Evolutionary conservation across 2,113 vertebrate genomes (phyloP), one percentile per base, ranked within the genome.

Genomic region (Leptosomus discolor): DNA sequence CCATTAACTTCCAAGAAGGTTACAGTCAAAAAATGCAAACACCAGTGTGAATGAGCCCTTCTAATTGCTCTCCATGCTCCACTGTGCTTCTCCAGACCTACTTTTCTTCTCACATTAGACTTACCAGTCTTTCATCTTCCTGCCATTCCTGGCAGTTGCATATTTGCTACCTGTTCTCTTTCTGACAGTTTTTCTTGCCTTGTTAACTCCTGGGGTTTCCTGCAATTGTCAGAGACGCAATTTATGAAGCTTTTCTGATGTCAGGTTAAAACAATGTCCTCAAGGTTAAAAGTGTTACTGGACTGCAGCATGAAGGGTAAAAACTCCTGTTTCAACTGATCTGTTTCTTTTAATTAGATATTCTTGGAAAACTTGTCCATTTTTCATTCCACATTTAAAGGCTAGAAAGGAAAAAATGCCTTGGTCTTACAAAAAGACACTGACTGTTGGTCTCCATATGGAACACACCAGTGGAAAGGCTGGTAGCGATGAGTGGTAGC

Each of bases 61-160:
- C 30, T 39, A 51, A 37, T 30, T 80, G 5, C 23, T 87, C 8
- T 67, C 23, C 6, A 21, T 24, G n/a, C 4, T 34, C 15, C 10
- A 12, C 7, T 56, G 7, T 39, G 5, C 26, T 74, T 65, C 7
- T 17, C 4, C 3, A 80, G 17, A 45, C 8, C 5, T 46, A 11
- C 6, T 68, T 73, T 65, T 48, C 34, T 36, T 84, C 51, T 63
- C 7, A 1, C 4, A 4, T 51, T 61, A 70, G 12, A 20, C 8
- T n/a, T 81, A 21, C 7, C 15, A 29, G 2, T 32, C 13, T 53
- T 46, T 23, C 12, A 11, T 43, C 11, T 34, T n/a, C 12, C 13
- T 48, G 19, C 29, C 2, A 1, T 19, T 4, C 11, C 2, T 0
- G 1, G 4, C 12, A 50, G 22, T 6, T 9, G 3, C 5, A 7